Percentiles rank a stretch among this genome's conserved stretches.
phyloP scores from a whole-genome alignment of 2,888 invertebrate genomes.

The Cantharis flavilabris region DNA sequence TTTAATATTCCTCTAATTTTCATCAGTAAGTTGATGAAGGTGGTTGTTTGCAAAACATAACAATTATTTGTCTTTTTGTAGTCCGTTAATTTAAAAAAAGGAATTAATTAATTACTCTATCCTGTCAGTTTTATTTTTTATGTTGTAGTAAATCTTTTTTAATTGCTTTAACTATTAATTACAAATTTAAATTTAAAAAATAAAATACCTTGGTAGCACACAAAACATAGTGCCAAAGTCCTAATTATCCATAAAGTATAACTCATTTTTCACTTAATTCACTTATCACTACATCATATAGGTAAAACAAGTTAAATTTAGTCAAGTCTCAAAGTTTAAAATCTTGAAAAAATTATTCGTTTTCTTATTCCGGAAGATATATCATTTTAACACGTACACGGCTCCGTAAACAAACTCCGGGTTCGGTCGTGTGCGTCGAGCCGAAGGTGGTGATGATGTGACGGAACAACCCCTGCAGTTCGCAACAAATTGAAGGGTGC shows the following conservation, averaged over 20 bases:
- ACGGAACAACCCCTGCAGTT: constrained; percentile 31
- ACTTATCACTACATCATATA: constrained; percentile 24
- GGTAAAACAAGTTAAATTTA: constrained; percentile 4
- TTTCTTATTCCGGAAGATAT: constrained; percentile 8
- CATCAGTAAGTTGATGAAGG: not conserved
- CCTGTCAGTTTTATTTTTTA: not conserved
- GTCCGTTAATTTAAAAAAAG: not conserved
- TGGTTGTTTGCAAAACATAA: not conserved
- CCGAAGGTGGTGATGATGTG: constrained; percentile 27
- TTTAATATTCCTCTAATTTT: not conserved
- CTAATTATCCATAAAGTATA: constrained; percentile 23
- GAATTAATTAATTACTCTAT: not conserved
- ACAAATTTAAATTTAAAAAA: not conserved
- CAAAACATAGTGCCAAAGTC: constrained; percentile 14
- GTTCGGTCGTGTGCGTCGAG: constrained; percentile 15
- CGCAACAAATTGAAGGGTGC: constrained; percentile 28
- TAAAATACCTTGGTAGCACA: constrained; percentile 21
- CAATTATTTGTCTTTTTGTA: not conserved
- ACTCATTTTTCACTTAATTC: constrained; percentile 26
- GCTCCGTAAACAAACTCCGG: constrained; percentile 22
- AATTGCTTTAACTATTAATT: not conserved
- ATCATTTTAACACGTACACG: constrained; percentile 26
- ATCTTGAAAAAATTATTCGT: constrained; percentile 2
- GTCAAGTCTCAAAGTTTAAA: not conserved
- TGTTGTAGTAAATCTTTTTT: not conserved